phyloP scores from a whole-genome alignment of 2,113 vertebrate genomes.

The Vidua macroura region DNA sequence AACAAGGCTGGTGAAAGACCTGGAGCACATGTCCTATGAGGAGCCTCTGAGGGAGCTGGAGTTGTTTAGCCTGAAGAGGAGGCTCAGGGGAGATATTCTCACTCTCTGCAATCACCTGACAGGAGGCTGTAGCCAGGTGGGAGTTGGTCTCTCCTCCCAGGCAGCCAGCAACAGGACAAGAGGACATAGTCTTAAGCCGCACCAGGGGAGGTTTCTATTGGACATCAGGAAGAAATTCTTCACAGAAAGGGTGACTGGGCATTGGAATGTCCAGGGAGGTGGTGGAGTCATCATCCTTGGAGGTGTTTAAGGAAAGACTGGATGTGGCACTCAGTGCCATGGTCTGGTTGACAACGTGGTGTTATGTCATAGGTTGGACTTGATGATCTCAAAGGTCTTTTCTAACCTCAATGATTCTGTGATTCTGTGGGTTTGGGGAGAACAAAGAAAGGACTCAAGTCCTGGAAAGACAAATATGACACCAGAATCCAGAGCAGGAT shows the following conservation, averaged over 20 bases:
- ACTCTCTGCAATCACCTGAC: neutral
- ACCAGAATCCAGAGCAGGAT: neutral
- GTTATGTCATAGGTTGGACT: too few species aligned
- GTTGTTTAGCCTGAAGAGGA: neutral
- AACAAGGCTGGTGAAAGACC: neutral
- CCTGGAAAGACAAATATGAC: neutral
- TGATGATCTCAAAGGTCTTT: neutral
- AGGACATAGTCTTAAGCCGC: accelerated
- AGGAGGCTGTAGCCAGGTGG: neutral
- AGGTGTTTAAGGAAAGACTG: neutral
- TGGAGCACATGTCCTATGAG: neutral
- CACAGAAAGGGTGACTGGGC: neutral
- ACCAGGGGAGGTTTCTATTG: neutral
- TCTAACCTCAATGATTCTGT: neutral
- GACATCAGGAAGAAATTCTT: neutral
- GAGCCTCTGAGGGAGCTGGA: neutral
- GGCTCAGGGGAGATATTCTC: neutral
- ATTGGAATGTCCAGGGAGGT: neutral
- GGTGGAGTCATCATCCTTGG: neutral
- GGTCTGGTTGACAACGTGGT: neutral
- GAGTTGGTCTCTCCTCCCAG: neutral
- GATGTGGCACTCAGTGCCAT: neutral
- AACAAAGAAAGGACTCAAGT: neutral
- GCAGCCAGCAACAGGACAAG: neutral
- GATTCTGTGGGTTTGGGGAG: neutral